Percentiles rank a stretch among this genome's conserved stretches.
These are phyloP conservation scores for Sanderia malayensis DNA, from an alignment of 30 jellyfish, hydroid and myxozoan species.

Conservation along the genomic window DNA sequence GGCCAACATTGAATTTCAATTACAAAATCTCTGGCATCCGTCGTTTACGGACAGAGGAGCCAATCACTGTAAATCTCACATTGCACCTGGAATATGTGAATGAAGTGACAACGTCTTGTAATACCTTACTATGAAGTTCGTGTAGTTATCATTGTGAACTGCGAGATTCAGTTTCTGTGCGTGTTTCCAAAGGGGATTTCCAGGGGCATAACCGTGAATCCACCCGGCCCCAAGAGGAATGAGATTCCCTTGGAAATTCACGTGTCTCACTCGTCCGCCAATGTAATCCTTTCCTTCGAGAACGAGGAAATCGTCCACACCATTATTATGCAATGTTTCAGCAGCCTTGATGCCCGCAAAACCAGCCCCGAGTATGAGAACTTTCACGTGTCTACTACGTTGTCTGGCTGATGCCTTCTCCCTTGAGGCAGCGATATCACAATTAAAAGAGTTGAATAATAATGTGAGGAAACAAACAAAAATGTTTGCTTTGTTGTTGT, in stretches of 20 bases:
- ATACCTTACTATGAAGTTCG: constrained; percentile 56
- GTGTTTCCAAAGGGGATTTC: constrained; percentile 51
- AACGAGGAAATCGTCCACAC: constrained; percentile 45
- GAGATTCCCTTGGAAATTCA: constrained; percentile 17
- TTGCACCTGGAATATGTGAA: too few relatives aligned
- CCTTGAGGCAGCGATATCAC: too few relatives aligned
- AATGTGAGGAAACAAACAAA: too few relatives aligned
- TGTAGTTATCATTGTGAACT: constrained; percentile 43
- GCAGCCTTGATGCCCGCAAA: constrained; percentile 71
- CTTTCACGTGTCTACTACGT: constrained; percentile 43
- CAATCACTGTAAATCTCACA: too few relatives aligned
- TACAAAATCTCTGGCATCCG: too few relatives aligned
- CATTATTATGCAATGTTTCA: constrained; percentile 43
- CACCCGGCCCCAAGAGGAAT: constrained; percentile 63
- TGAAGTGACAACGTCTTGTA: too few relatives aligned
- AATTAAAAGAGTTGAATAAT: too few relatives aligned
- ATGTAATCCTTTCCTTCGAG: constrained; percentile 65
- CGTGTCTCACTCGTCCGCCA: constrained; percentile 59
- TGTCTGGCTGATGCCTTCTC: too few relatives aligned
- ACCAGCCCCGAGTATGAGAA: constrained; percentile 77
- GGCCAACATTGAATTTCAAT: too few relatives aligned
- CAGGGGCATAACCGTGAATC: constrained; percentile 27
- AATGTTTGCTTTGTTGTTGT: too few relatives aligned
- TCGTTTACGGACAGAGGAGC: too few relatives aligned
- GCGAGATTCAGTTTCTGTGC: constrained; percentile 50